Conservation (phyloP, 2,113 vertebrate genomes). For the Cichladusa arquata region DNA sequence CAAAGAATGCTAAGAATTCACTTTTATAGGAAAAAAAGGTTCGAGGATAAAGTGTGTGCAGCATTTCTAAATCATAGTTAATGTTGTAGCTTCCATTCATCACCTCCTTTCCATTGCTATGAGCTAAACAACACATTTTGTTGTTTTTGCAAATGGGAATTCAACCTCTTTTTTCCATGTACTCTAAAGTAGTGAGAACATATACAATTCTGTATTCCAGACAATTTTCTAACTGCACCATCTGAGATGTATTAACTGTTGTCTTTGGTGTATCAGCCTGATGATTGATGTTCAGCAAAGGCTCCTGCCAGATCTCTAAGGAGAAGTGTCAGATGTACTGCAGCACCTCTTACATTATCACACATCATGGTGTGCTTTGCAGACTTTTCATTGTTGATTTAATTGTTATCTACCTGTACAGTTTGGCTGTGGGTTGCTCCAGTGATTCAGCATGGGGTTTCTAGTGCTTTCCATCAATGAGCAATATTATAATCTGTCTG, state of each 20-base stretch:
- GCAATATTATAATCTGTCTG: not conserved
- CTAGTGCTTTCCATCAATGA: not conserved
- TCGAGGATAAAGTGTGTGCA: not conserved
- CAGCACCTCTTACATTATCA: not conserved
- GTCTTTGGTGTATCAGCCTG: not conserved
- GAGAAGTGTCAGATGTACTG: not conserved
- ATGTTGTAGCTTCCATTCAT: not conserved
- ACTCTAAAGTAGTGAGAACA: not conserved
- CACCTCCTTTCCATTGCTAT: not conserved
- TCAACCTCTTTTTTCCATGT: not conserved
- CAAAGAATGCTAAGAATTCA: not conserved
- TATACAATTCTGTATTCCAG: not conserved
- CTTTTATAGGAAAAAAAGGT: not conserved
- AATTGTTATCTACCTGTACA: not conserved
- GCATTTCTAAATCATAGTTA: not conserved
- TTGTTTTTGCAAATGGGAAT: not conserved
- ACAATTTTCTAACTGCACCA: not conserved
- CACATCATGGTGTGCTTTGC: not conserved
- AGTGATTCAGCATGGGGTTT: not conserved
- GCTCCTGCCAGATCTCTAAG: not conserved
- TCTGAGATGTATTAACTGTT: not conserved
- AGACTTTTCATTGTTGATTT: not conserved
- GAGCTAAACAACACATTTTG: not conserved
- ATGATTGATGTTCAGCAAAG: not conserved
- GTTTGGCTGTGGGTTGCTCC: not conserved